These are phyloP conservation scores for Tetramorium simillimum DNA, from an alignment of 1,140 invertebrate genomes.

Conservation along the genomic window DNA sequence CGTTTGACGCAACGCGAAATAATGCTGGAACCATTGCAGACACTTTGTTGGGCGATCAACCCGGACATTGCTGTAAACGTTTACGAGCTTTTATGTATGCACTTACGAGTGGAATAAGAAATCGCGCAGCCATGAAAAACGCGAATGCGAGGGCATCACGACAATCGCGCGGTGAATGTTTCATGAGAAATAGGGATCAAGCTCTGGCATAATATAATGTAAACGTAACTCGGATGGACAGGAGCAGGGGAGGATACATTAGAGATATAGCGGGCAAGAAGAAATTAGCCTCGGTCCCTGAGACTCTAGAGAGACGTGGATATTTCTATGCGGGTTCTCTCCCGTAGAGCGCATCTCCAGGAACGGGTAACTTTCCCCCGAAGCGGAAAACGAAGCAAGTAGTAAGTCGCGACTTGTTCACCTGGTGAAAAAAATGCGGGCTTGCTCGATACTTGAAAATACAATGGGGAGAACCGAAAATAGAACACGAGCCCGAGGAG, in stretches of 20 bases:
- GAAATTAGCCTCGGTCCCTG: conserved; percentile 32
- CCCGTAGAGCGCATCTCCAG: not conserved
- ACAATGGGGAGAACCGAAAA: not conserved
- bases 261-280: conserved; percentile 15
- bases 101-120: not conserved
- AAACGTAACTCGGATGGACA: conserved; percentile 26
- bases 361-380: not conserved
- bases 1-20: not conserved
- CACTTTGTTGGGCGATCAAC: not conserved
- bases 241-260: not conserved
- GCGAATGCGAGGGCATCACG: conserved; percentile 12
- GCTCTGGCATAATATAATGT: conserved; percentile 26
- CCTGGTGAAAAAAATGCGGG: conserved; percentile 24
- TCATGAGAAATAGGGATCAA: conserved; percentile 43
- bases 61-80: not conserved
- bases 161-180: conserved; percentile 48
- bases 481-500: not conserved
- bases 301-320: not conserved
- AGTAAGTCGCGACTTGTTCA: conserved; percentile 24
- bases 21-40: not conserved
- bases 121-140: conserved; percentile 18
- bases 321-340: conserved; percentile 21
- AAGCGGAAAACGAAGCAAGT: not conserved
- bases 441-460: conserved; percentile 20
- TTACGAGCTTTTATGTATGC: not conserved